phyloP scores from a whole-genome alignment of 2,113 vertebrate genomes.

The Calypte anna region DNA sequence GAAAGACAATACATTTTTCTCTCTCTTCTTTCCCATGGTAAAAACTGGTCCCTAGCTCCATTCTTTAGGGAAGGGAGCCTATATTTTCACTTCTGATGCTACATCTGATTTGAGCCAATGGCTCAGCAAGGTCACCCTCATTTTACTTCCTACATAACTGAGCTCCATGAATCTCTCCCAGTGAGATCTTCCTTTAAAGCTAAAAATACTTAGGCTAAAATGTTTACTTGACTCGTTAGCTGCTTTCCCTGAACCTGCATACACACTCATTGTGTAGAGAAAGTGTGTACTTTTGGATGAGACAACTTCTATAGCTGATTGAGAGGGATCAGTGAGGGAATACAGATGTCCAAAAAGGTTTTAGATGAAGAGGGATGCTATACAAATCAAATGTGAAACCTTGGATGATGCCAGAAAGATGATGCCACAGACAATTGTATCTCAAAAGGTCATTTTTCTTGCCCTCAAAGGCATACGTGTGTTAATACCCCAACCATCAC shows the following conservation, averaged over 20 bases:
- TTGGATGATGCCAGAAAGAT: neutral
- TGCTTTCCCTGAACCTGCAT: neutral
- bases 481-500: neutral
- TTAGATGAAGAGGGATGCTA: neutral
- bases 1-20: constrained; percentile 74
- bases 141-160: neutral
- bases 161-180: neutral
- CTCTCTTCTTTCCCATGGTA: constrained; percentile 18
- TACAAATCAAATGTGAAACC: neutral
- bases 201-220: neutral
- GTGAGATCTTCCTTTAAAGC: neutral
- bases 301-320: neutral
- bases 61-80: constrained; percentile 37
- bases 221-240: neutral
- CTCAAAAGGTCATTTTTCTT: neutral
- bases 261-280: neutral
- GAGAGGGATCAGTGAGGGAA: neutral
- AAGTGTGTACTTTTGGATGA: neutral
- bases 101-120: neutral
- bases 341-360: neutral
- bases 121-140: constrained; percentile 13
- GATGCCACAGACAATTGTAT: neutral
- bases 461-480: neutral
- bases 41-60: constrained; percentile 42
- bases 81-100: constrained; percentile 33